These are phyloP conservation scores for Macheiramphus alcinus DNA, from an alignment of 2,113 vertebrate genomes.

Conservation along the genomic window DNA sequence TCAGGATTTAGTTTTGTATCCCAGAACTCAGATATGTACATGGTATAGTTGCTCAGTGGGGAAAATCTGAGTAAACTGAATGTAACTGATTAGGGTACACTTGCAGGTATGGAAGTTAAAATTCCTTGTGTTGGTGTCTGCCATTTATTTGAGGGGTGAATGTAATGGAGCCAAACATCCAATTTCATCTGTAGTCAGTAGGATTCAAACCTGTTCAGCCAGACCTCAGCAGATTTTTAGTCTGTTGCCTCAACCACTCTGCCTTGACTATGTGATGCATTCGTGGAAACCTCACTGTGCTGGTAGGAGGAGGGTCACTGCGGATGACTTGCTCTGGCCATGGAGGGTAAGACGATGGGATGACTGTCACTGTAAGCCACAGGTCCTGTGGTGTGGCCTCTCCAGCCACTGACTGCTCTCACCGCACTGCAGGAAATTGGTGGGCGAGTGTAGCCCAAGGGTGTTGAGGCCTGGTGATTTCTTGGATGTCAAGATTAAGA, in stretches of 20 bases:
- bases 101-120: background rate
- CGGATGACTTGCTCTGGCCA: background rate
- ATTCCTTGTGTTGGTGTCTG: background rate
- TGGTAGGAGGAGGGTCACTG: background rate
- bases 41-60: background rate
- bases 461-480: background rate
- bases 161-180: background rate
- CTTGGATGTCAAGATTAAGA: background rate
- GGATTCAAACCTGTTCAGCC: background rate
- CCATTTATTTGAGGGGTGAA: background rate
- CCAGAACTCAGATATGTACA: background rate
- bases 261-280: background rate
- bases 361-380: background rate
- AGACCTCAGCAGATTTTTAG: background rate
- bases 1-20: background rate
- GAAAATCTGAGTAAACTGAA: background rate
- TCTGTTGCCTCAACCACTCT: background rate
- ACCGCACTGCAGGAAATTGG: fast-evolving
- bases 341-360: background rate
- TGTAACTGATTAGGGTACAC: background rate
- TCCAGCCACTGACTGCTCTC: background rate
- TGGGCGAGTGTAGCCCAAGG: background rate
- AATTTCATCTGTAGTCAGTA: background rate
- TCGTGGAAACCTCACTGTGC: background rate
- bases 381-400: background rate